phyloP scores from a whole-genome alignment of 2,888 invertebrate genomes.

The Caenorhabditis sp. region DNA sequence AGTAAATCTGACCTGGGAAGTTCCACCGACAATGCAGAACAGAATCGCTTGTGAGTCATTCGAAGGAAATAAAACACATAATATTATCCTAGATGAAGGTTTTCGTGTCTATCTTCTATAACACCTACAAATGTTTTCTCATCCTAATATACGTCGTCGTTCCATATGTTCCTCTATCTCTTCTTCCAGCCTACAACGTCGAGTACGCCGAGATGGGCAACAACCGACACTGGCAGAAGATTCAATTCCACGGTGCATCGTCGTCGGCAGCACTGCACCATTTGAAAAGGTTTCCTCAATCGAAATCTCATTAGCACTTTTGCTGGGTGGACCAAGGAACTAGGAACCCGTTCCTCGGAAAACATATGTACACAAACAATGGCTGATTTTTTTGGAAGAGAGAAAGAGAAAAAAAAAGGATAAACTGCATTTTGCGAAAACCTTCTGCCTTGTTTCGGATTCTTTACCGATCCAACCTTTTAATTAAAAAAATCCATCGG shows the following conservation, averaged over 20 bases:
- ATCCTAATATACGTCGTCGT: constrained; percentile 7
- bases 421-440: not conserved
- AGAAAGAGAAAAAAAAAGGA: constrained; percentile 2
- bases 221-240: constrained; percentile 74
- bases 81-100: constrained; percentile 40
- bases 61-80: not conserved
- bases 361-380: constrained; percentile 26
- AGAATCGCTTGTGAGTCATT: constrained; percentile 63
- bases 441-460: not conserved
- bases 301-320: constrained; percentile 44
- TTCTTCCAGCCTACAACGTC: constrained; percentile 77
- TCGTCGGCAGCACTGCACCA: constrained; percentile 76
- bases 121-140: not conserved
- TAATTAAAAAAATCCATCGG: constrained; percentile 46
- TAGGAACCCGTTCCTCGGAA: not conserved
- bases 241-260: constrained; percentile 77
- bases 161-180: not conserved
- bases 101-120: constrained; percentile 3
- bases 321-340: not conserved
- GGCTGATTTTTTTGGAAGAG: constrained; percentile 12
- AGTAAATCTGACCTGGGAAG: constrained; percentile 82
- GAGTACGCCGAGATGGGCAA: constrained; percentile 75
- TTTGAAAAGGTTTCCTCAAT: constrained; percentile 76
- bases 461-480: constrained; percentile 23
- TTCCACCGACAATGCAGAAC: constrained; percentile 75